Evolutionary conservation across 2,888 invertebrate genomes (phyloP), one percentile per base, ranked within the genome.

Genomic region (Ypsolopha scabrella): DNA sequence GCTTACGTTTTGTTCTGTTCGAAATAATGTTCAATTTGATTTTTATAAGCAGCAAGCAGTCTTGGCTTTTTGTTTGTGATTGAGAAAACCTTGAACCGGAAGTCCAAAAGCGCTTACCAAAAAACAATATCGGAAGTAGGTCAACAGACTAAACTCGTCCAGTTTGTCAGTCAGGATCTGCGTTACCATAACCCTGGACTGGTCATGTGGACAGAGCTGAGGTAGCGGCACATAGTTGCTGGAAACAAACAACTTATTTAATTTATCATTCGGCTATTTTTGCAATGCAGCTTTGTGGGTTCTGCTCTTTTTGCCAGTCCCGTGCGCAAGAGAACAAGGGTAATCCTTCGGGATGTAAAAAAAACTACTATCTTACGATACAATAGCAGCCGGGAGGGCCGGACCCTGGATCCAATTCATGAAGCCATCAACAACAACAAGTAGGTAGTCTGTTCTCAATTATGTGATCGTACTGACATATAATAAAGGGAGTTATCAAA

Each of bases 161-260:
- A 72, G 53, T 39, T 75, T 72, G 0, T 68, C 70, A 0, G 70
- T 63, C 0, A 62, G 36, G 41, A 83, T 68, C 58, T 86, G 83
- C 1, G 82, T 76, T 1, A 88, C 61, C 67, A 75, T 73, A 0
- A 88, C 74, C 46, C 88, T 69, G 6, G 80, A 70, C 9, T 70
- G 68, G 41, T 87, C 83, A 1, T 54, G 56, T 0, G 78, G 72
- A 44, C 72, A 75, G 8, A 87, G 49, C 53, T 80, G 82, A 10
- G 87, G 87, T 0, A 88, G 61, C 1, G 87, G 81, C 0, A 82
- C 60, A 54, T 74, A 81, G 50, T 72, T 68, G 1, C 88, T 88
- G 68, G 34, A 72, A 73, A 47, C 48, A 53, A 33, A 43, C 24
- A 24, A 24, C 24, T 24, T 4, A 24, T 24, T 3, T 24, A 24